Conservation (phyloP, 2,113 vertebrate species). For the Python bivittatus region DNA sequence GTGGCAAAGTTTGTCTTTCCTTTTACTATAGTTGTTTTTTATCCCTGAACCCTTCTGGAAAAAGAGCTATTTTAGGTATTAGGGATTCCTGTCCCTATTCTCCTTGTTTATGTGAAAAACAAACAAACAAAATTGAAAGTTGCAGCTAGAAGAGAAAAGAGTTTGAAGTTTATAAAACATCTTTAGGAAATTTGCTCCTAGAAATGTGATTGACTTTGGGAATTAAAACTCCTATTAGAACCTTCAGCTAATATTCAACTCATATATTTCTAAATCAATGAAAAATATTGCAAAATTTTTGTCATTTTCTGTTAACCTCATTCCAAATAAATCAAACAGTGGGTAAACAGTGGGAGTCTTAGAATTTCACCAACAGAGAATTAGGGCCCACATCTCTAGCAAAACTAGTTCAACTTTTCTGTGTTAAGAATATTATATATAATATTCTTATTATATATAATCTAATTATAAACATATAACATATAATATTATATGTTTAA, state of each 20-base stretch:
- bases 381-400: neutral
- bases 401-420: too few relatives aligned
- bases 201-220: neutral
- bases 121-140: neutral
- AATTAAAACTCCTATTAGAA: neutral
- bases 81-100: too few relatives aligned
- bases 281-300: neutral
- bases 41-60: neutral
- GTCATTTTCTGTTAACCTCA: neutral
- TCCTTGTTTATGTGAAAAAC: too few relatives aligned
- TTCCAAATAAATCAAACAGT: neutral
- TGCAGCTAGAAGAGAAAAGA: neutral
- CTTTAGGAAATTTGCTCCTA: neutral
- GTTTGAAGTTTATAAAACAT: neutral
- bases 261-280: neutral
- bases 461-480: too few relatives aligned
- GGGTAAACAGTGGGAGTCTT: neutral
- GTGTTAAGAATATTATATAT: too few relatives aligned
- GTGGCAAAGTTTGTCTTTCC: neutral
- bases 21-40: neutral
- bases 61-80: too few relatives aligned
- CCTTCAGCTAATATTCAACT: neutral
- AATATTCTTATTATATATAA: too few relatives aligned
- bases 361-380: neutral
- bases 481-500: too few relatives aligned